phyloP scores from a whole-genome alignment of 2,888 invertebrate species.

The Oscheius myriophilus region DNA sequence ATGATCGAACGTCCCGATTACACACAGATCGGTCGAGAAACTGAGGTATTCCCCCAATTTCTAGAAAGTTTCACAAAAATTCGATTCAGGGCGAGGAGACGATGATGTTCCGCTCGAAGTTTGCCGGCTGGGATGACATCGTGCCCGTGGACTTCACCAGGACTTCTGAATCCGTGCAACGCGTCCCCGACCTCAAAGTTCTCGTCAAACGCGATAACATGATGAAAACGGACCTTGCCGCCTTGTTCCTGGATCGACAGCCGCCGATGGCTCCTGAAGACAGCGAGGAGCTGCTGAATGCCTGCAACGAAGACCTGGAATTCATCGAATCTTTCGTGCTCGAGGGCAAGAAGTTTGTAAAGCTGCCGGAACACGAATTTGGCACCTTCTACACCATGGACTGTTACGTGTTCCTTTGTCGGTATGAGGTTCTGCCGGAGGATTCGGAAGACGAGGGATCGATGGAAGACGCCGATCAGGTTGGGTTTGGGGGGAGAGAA shows the following conservation, averaged over 20 bases:
- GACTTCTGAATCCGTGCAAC: conserved; percentile 94
- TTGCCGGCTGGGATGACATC: conserved; percentile 97
- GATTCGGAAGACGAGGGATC: conserved; percentile 51
- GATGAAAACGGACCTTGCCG: conserved; percentile 86
- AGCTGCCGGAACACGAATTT: conserved; percentile 91
- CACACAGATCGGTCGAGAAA: conserved; percentile 79
- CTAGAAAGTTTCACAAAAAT: background rate
- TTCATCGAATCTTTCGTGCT: conserved; percentile 96
- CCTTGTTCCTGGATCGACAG: conserved; percentile 92
- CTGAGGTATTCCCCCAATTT: conserved; percentile 42
- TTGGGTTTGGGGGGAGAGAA: conserved; percentile 17
- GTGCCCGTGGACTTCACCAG: conserved; percentile 98
- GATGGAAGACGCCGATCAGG: conserved; percentile 31
- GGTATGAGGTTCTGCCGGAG: conserved; percentile 82
- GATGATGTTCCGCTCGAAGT: conserved; percentile 91
- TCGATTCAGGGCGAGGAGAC: conserved; percentile 72
- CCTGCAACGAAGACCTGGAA: conserved; percentile 98
- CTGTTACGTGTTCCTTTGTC: conserved; percentile 96
- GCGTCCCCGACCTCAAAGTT: conserved; percentile 89
- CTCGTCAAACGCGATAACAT: conserved; percentile 76
- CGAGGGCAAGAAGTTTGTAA: conserved; percentile 95
- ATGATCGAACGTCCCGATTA: conserved; percentile 88
- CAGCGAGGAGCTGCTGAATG: conserved; percentile 73
- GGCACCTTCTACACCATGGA: conserved; percentile 89
- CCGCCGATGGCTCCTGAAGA: conserved; percentile 79